These are phyloP conservation scores for Sminthurides aquaticus DNA, from an alignment of 2,888 invertebrate species.

Conservation along the genomic window DNA sequence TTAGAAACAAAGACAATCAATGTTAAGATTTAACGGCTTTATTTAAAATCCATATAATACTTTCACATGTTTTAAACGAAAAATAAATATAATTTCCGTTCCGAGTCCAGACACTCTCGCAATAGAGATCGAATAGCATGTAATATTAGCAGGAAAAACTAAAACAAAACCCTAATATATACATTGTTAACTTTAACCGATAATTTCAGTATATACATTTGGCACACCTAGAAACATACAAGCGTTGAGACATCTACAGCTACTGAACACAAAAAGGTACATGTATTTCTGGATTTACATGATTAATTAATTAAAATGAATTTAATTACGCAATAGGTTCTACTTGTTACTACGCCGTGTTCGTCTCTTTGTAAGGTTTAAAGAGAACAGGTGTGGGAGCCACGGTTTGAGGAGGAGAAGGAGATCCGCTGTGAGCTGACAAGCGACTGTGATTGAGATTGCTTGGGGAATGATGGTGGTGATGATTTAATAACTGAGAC, in stretches of 20 bases:
- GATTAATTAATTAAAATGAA: not conserved
- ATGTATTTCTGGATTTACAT: not conserved
- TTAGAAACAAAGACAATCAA: no score
- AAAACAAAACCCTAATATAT: not conserved
- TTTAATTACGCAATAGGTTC: slow-evolving; percentile 6
- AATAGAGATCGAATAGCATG: no score
- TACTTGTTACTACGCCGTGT: no score
- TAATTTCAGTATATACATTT: not conserved
- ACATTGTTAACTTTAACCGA: not conserved
- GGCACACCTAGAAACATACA: not conserved
- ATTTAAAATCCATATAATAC: no score
- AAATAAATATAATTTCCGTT: no score
- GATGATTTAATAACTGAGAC: slow-evolving; percentile 20
- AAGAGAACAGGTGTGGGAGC: slow-evolving; percentile 57
- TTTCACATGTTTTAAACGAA: no score
- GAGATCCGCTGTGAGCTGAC: slow-evolving; percentile 41
- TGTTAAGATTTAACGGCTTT: no score
- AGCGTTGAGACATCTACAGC: not conserved
- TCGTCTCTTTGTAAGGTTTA: slow-evolving; percentile 65
- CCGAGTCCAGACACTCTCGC: no score
- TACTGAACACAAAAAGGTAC: slow-evolving; percentile 5
- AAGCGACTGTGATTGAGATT: slow-evolving; percentile 27
- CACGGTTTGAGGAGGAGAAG: slow-evolving; percentile 45
- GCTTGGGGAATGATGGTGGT: slow-evolving; percentile 25
- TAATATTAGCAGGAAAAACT: not conserved